Conservation (phyloP, 2,888 invertebrate species). For the Leucania comma region DNA sequence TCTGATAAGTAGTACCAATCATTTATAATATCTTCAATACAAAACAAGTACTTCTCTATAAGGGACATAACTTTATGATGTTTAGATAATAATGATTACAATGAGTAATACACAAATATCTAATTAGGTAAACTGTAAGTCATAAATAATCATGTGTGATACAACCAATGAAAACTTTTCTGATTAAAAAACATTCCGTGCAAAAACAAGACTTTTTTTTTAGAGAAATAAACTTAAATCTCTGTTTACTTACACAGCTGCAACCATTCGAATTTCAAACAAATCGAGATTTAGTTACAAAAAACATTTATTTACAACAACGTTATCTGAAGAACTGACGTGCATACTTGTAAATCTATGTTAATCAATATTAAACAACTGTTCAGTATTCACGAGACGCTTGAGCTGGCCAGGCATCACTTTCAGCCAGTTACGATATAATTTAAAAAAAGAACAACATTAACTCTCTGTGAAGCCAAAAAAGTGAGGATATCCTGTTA, state of each 20-base stretch:
- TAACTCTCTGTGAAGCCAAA: slow-evolving; percentile 41
- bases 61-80: background rate
- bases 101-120: slow-evolving; percentile 16
- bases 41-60: background rate
- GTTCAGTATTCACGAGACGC: slow-evolving; percentile 52
- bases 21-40: slow-evolving; percentile 7
- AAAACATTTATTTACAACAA: slow-evolving; percentile 13
- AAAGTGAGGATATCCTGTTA: slow-evolving; percentile 49
- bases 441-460: slow-evolving; percentile 24
- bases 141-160: background rate
- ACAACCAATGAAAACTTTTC: background rate
- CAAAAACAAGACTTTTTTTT: background rate
- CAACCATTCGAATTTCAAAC: slow-evolving; percentile 23
- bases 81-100: slow-evolving; percentile 21
- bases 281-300: slow-evolving; percentile 1
- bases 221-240: slow-evolving; percentile 1
- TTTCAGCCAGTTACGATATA: slow-evolving; percentile 7
- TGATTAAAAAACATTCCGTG: background rate
- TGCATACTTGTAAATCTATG: slow-evolving; percentile 30
- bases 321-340: slow-evolving; percentile 20
- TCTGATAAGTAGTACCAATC: slow-evolving; percentile 20
- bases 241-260: background rate
- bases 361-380: slow-evolving; percentile 50
- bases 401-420: slow-evolving; percentile 39
- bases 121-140: background rate